Conservation (phyloP, 2,113 vertebrate genomes). For the Nansenia antarctica region DNA sequence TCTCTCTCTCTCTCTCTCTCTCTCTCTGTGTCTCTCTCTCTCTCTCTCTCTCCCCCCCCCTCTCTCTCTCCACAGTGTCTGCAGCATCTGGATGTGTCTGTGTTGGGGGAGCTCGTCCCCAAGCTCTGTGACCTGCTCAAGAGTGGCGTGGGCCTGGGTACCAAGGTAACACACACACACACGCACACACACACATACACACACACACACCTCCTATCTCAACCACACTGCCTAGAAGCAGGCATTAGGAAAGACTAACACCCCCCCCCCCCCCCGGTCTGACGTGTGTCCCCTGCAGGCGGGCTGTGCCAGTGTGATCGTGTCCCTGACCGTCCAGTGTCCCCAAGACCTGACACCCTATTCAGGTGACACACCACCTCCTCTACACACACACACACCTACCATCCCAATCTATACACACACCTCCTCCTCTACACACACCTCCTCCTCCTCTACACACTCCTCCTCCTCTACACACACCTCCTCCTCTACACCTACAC, state of each 20-base stretch:
- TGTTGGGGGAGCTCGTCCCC: slow-evolving; percentile 90
- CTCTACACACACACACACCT: too few relatives aligned
- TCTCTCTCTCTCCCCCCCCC: too few relatives aligned
- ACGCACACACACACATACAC: too few relatives aligned
- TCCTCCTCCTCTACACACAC: too few relatives aligned
- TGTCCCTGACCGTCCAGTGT: slow-evolving; percentile 94
- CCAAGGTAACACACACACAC: slow-evolving; percentile 86
- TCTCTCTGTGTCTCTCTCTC: slow-evolving; percentile 30
- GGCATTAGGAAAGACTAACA: too few relatives aligned
- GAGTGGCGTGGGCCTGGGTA: slow-evolving; percentile 93
- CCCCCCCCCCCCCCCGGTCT: neutral
- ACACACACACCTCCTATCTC: too few relatives aligned
- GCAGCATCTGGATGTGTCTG: slow-evolving; percentile 91
- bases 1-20: slow-evolving; percentile 17
- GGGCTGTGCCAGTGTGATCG: slow-evolving; percentile 94
- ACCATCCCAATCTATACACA: neutral
- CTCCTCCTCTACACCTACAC: too few relatives aligned
- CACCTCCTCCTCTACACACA: too few relatives aligned
- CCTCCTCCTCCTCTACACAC: too few relatives aligned
- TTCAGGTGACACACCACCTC: slow-evolving; percentile 77
- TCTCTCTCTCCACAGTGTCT: too few relatives aligned
- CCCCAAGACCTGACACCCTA: slow-evolving; percentile 93
- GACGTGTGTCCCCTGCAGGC: slow-evolving; percentile 73
- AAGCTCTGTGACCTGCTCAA: slow-evolving; percentile 92
- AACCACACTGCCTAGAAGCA: too few relatives aligned